Conservation (phyloP, 2,113 vertebrate species). For the Hiodon alosoides region DNA sequence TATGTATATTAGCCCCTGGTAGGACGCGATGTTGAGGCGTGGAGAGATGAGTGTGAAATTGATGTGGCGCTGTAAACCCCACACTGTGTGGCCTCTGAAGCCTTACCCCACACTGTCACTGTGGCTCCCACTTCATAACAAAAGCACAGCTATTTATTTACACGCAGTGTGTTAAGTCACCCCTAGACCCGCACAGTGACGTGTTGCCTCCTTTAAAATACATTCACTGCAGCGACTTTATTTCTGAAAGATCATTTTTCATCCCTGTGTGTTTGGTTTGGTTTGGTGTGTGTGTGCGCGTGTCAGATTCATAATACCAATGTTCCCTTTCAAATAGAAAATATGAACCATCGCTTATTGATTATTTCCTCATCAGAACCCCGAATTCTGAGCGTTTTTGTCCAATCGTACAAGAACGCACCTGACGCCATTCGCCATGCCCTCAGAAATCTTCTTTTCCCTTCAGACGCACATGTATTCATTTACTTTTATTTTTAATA, state of each 20-base stretch:
- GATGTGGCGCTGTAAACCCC: not conserved
- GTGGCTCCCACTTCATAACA: not conserved
- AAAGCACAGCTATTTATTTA: constrained; percentile 6
- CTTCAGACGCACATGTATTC: too few species aligned
- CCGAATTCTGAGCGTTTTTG: too few species aligned
- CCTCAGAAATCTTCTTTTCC: too few species aligned
- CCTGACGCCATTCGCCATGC: too few species aligned
- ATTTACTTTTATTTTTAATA: too few species aligned
- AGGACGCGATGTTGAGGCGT: not conserved
- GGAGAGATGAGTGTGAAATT: not conserved
- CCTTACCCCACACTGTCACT: not conserved
- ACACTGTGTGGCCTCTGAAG: not conserved
- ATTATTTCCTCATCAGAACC: too few species aligned
- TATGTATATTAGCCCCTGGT: not conserved
- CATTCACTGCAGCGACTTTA: not conserved
- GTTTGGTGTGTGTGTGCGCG: too few species aligned
- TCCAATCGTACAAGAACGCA: too few species aligned
- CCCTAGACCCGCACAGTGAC: not conserved
- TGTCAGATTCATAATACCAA: too few species aligned
- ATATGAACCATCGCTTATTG: too few species aligned
- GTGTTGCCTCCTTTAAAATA: constrained; percentile 2
- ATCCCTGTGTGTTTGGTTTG: not conserved
- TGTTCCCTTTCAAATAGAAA: too few species aligned
- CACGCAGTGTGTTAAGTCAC: not conserved
- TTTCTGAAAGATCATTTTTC: not conserved